These are phyloP conservation scores for Crotalus viridis DNA, from an alignment of 2,113 vertebrate genomes.

Conservation along the genomic window DNA sequence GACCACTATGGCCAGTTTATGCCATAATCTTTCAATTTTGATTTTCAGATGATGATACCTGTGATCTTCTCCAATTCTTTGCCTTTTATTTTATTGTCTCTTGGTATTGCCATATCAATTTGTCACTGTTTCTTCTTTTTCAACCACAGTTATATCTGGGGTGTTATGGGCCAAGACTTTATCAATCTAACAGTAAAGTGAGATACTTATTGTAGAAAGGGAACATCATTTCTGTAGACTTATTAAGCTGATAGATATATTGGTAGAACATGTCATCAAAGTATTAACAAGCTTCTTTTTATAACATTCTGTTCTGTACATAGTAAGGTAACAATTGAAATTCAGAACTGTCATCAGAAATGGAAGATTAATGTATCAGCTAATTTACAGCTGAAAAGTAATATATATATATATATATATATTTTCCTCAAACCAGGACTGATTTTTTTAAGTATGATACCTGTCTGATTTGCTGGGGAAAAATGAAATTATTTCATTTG, in stretches of 20 bases:
- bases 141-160: background rate
- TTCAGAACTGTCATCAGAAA: background rate
- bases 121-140: background rate
- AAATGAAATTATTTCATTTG: conserved; percentile 13
- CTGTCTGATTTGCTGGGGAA: background rate
- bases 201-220: background rate
- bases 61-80: background rate
- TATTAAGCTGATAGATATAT: background rate
- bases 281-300: background rate
- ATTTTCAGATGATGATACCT: background rate
- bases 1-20: background rate
- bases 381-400: background rate
- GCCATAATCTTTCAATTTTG: background rate
- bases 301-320: background rate
- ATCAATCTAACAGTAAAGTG: background rate
- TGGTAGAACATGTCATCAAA: accelerated
- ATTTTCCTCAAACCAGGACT: background rate
- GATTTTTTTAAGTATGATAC: background rate
- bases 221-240: accelerated
- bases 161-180: too few species aligned
- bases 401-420: background rate
- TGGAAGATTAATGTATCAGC: background rate
- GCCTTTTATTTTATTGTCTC: background rate
- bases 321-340: background rate
- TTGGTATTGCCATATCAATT: background rate